These are phyloP conservation scores for Cosmia pyralina DNA, from an alignment of 2,888 invertebrate genomes.

Conservation along the genomic window DNA sequence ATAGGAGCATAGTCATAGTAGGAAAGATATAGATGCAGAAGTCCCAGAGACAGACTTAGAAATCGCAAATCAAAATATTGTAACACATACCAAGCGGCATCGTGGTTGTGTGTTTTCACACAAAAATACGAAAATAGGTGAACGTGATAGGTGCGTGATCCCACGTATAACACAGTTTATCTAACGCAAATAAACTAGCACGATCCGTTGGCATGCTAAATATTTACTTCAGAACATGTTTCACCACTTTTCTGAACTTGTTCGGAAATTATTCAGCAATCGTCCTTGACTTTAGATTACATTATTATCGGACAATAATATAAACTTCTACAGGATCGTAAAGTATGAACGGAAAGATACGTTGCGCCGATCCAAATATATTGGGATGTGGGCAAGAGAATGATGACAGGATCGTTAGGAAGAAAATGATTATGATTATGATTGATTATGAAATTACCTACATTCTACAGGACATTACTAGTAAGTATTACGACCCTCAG, in stretches of 20 bases:
- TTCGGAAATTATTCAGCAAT: constrained; percentile 14
- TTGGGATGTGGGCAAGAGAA: too few species aligned
- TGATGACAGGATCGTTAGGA: neutral
- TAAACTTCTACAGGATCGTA: neutral
- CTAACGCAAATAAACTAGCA: constrained; percentile 37
- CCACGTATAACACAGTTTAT: constrained; percentile 24
- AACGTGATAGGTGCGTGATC: constrained; percentile 55
- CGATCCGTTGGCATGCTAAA: constrained; percentile 30
- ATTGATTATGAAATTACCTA: too few species aligned
- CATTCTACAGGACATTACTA: too few species aligned
- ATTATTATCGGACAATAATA: neutral
- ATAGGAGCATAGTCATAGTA: neutral
- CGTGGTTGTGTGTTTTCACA: constrained; percentile 18
- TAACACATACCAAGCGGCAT: neutral
- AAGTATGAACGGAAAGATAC: too few species aligned
- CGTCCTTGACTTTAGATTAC: constrained; percentile 14
- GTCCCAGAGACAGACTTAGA: neutral
- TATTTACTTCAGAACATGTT: constrained; percentile 27
- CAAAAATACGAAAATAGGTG: constrained; percentile 38
- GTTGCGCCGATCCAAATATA: too few species aligned
- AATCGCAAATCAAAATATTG: constrained; percentile 15
- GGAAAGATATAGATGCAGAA: neutral
- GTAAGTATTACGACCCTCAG: too few species aligned
- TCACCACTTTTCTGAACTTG: constrained; percentile 22
- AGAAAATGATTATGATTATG: too few species aligned